phyloP scores from a whole-genome alignment of 2,888 invertebrate species.

The Napeogenes sylphis region DNA sequence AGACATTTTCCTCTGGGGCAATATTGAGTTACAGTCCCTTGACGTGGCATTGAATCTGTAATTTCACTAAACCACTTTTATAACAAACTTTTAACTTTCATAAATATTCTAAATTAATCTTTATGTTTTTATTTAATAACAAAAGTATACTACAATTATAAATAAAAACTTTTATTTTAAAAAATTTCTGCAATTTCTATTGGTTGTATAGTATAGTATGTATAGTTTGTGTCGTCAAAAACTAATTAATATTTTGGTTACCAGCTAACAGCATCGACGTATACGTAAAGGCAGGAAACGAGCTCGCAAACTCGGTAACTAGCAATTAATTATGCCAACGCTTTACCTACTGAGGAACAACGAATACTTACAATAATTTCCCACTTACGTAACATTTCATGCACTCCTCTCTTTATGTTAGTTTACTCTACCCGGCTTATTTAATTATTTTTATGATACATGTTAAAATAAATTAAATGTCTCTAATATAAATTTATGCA shows the following conservation, averaged over 20 bases:
- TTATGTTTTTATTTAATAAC: neutral
- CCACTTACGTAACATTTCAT: neutral
- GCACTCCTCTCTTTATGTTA: neutral
- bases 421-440: too few relatives aligned
- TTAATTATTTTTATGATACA: too few relatives aligned
- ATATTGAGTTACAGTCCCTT: constrained; percentile 6
- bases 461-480: too few relatives aligned
- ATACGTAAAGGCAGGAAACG: neutral
- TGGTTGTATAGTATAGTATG: too few relatives aligned
- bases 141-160: neutral
- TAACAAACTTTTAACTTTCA: neutral
- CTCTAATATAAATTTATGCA: too few relatives aligned
- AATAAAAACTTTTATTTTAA: neutral
- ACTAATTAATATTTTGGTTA: neutral
- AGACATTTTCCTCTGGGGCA: constrained; percentile 8
- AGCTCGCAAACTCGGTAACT: neutral
- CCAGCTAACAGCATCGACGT: neutral
- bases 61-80: constrained; percentile 4
- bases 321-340: neutral
- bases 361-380: neutral
- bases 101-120: neutral
- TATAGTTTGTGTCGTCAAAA: neutral
- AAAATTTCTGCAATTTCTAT: too few relatives aligned
- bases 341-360: constrained; percentile 5
- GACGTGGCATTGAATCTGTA: neutral